These are phyloP conservation scores for Cyrtodaria siliqua DNA, from an alignment of 2,888 invertebrate genomes.

Conservation along the genomic window DNA sequence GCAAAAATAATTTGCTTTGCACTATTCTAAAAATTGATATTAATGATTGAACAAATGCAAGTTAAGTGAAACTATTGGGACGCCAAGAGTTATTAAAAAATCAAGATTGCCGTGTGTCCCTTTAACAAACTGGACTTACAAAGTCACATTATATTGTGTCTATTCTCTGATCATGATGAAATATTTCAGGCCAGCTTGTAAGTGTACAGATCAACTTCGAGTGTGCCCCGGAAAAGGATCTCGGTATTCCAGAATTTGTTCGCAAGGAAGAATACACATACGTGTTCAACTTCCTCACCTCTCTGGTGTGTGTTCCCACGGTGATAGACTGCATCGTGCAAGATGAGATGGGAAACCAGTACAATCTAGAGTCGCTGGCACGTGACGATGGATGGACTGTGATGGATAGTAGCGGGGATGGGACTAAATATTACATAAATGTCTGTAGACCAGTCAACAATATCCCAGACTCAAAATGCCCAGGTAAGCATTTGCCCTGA, in stretches of 20 bases:
- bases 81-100: too few relatives aligned
- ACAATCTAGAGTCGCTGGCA: conserved; percentile 79
- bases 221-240: conserved; percentile 66
- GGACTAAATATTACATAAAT: conserved; percentile 81
- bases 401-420: conserved; percentile 64
- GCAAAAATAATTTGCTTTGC: too few relatives aligned
- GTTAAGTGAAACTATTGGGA: too few relatives aligned
- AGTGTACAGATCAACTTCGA: conserved; percentile 71
- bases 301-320: conserved; percentile 77
- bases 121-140: too few relatives aligned
- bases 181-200: conserved; percentile 62
- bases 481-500: too few relatives aligned
- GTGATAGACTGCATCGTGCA: conserved; percentile 76
- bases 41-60: too few relatives aligned
- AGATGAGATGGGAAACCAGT: conserved; percentile 77
- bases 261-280: conserved; percentile 59
- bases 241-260: conserved; percentile 67
- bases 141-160: not conserved
- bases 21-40: too few relatives aligned
- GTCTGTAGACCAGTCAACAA: conserved; percentile 83
- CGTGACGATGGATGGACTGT: conserved; percentile 77
- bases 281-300: conserved; percentile 76
- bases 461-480: conserved; percentile 68
- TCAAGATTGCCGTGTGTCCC: too few relatives aligned
- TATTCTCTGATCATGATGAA: too few relatives aligned